Evolutionary conservation across 2,797 vertebrate genomes (phyloP).

Genomic region (Micropoecilia bifurca): DNA sequence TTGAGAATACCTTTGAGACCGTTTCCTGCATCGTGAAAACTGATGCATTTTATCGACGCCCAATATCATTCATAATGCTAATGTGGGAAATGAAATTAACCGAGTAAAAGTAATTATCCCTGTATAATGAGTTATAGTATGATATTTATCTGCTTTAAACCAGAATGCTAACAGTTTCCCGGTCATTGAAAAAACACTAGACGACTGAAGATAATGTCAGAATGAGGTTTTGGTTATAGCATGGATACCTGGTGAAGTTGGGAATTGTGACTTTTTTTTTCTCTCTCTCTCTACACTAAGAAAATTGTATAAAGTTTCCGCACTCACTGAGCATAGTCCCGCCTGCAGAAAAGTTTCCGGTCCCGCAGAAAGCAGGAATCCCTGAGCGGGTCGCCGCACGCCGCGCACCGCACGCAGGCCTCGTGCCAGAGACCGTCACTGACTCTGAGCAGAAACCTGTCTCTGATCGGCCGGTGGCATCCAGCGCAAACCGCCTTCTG

Average conservation of each 20-base stretch:
- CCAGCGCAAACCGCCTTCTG: conserved; percentile 87
- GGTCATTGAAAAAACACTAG: neutral
- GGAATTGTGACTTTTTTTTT: too few species aligned
- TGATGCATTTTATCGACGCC: neutral
- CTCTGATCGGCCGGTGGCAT: conserved; percentile 89
- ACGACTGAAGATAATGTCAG: neutral
- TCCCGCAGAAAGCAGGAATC: conserved; percentile 93
- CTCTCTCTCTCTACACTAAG: too few species aligned
- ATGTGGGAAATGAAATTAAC: neutral
- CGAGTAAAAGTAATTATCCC: neutral
- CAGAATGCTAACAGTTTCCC: neutral
- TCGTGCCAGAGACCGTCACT: conserved; percentile 95
- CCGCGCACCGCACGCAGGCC: conserved; percentile 88
- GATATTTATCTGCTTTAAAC: neutral
- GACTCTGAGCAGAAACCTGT: conserved; percentile 93
- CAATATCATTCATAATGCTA: neutral
- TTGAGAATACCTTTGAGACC: neutral
- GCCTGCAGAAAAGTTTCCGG: conserved; percentile 94
- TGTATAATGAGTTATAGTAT: neutral
- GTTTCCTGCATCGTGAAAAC: neutral
- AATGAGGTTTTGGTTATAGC: neutral
- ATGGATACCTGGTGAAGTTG: neutral
- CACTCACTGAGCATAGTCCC: conserved; percentile 93
- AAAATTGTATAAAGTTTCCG: neutral
- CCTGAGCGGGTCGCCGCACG: conserved; percentile 89